A percentile compares a stretch with the other conserved stretches of the same genome.
phyloP scores from a whole-genome alignment of 1,140 invertebrate species.

The Batillaria attramentaria region DNA sequence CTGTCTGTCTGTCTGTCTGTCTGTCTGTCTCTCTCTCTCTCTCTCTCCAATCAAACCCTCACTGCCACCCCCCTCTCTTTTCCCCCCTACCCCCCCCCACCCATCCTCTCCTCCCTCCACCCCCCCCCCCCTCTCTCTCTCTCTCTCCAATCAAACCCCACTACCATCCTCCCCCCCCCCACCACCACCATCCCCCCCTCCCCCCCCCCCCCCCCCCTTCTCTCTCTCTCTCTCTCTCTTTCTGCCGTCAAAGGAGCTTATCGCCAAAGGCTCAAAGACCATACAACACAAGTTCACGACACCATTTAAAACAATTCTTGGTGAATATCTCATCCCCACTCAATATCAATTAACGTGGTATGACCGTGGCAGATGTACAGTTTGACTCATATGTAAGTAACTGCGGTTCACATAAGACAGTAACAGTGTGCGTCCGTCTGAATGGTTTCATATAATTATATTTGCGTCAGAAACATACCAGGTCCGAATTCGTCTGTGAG shows the following conservation, averaged over 20 bases:
- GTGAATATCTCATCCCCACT: too few relatives aligned
- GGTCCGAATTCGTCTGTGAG: too few relatives aligned
- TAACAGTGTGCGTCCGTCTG: too few relatives aligned
- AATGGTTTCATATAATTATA: too few relatives aligned
- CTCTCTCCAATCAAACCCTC: slow-evolving; percentile 7
- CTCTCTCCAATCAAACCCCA: neutral
- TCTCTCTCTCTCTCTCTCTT: neutral
- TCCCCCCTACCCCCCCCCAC: neutral
- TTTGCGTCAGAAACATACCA: too few relatives aligned
- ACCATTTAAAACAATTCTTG: neutral
- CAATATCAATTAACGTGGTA: too few relatives aligned
- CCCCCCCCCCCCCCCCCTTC: neutral
- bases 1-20: slow-evolving; percentile 14
- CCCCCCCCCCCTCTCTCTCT: too few relatives aligned
- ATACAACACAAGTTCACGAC: neutral
- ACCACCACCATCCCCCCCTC: neutral
- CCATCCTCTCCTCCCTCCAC: too few relatives aligned
- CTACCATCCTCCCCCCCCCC: neutral
- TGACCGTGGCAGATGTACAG: too few relatives aligned
- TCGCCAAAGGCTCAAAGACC: neutral
- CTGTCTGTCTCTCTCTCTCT: slow-evolving; percentile 8
- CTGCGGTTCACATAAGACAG: too few relatives aligned
- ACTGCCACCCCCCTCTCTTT: slow-evolving; percentile 3
- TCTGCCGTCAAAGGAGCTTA: neutral
- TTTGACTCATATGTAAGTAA: too few relatives aligned